Evolutionary conservation across 2,888 invertebrate species (phyloP).

Genomic region (Lithophane semibrunnea): DNA sequence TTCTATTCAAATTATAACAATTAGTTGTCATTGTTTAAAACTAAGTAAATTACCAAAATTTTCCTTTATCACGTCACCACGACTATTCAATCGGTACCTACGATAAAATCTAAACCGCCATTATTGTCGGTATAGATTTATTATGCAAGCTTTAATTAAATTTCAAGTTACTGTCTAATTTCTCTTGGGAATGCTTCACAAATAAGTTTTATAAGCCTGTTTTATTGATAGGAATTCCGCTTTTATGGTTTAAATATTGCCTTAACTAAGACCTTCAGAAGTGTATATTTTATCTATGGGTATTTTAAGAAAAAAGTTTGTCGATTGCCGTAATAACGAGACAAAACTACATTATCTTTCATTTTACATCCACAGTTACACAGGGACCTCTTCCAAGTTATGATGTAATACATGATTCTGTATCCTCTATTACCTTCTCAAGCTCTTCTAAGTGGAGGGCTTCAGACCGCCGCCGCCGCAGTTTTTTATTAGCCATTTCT

Average conservation of each 20-base stretch:
- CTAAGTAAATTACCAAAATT: conserved; percentile 13
- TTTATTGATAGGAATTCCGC: conserved; percentile 5
- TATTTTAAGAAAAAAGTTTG: neutral
- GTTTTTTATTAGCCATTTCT: neutral
- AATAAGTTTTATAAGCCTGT: neutral
- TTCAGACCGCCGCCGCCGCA: neutral
- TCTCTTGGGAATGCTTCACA: conserved; percentile 32
- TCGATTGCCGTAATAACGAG: too few species aligned
- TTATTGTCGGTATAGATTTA: conserved; percentile 28
- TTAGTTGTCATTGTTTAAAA: neutral
- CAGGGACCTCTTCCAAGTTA: neutral
- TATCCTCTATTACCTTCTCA: neutral
- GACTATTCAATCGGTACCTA: neutral
- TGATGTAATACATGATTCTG: neutral
- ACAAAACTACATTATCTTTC: neutral
- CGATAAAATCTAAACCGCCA: conserved; percentile 17
- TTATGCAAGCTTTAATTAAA: conserved; percentile 24
- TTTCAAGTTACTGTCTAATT: conserved; percentile 40
- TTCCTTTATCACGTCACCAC: conserved; percentile 12
- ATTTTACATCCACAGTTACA: neutral
- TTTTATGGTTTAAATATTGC: neutral
- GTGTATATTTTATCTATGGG: neutral
- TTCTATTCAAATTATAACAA: conserved; percentile 1
- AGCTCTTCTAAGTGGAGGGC: neutral
- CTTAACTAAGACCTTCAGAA: neutral